Base-by-base conservation (phyloP, 2,888 invertebrate species). In the Danaus chrysippus region DNA sequence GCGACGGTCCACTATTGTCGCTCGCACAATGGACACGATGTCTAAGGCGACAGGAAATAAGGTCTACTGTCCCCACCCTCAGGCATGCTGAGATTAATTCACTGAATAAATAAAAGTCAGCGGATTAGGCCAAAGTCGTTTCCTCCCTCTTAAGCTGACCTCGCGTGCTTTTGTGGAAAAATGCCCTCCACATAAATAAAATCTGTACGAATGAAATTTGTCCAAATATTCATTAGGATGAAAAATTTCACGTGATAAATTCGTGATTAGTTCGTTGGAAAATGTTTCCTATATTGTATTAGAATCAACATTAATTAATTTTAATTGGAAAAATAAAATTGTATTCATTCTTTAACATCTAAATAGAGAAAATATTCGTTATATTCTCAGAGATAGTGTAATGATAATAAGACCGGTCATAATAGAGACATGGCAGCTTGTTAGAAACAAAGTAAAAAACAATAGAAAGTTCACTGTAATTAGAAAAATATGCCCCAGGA, bases 21-120 rank as follows among this genome's bases (percentile, higher is more conserved):
- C 44, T 10, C 41, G 46, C 55, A 54, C 57, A 63, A 65, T 62
- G 63, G 57, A 66, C 67, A 71, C 62, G 52, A 23, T 53, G 52
- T 49, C 59, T 57, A 62, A 69, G 77, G 76, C 79, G 80, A 79
- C 84, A 84, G 84, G 83, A 84, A 86, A 83, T 82, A 85, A 85
- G 86, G 85, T 82, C 71, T 76, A 74, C 73, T 79, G 82, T 81
- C 83, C 84, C 84, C 81, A 76, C 80, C 83, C 84, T 76, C 74
- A 73, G 76, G 76, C 77, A 71, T 72, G 78, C 77, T 72, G 83
- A 90, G 90, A 91, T 90, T 90, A 91, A 91, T 90, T 90, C 89
- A 88, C 85, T 89, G 91, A 90, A 91, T 91, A 91, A 91, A 91
- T 90, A 91, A 91, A 90, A 90, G 91, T 90, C 91, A 89, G 91